Base-by-base conservation (phyloP, 2,797 vertebrate genomes). In the Sphenopsis melanotis region DNA sequence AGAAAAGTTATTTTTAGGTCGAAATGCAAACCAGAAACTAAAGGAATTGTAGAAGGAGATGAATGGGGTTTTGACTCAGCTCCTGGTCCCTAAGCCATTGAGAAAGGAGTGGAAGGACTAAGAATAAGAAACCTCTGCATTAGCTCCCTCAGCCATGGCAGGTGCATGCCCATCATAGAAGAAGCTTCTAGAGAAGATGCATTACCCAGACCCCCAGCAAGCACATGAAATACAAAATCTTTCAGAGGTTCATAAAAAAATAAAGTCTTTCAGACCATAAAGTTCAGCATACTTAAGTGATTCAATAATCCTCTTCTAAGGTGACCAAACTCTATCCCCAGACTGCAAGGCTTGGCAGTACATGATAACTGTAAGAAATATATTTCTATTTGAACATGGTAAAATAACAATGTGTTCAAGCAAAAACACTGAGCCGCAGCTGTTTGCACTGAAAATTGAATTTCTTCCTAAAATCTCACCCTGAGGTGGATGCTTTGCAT, bases 131-230 rank as follows among this genome's bases (percentile, higher is more conserved):
- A 36, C 1, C 10, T 57, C 42, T 75, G 26, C 0, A 1, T 14
- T 8, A 47, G 15, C 27, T 84, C 46, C 53, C 5, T 2, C 24
- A 90, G 77, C 46, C 47, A 61, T 27, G 34, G 50, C 61, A 56
- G 0, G 3, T 32, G 37, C 27, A 29, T 12, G 27, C 7, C 59
- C 6, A 4, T 4, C 0, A 0, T 23, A 75, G n/a, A 57, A 6
- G 34, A 56, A 63, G 19, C 15, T n/a, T 56, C 76, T 49, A 44
- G 16, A 68, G 14, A 85, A 60, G 29, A 27, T 42, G 26, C 2
- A 3, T 70, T 26, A 34, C 27, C 10, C 44, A 46, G 12, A 59
- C 5, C 18, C 50, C 29, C 26, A 49, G 8, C 32, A 71, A 78
- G 13, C 26, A 36, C 2, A 29, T 4, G 66, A 21, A 57, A 68